Conservation (phyloP, 2,797 vertebrate genomes). For the Mionectes olivaceus region DNA sequence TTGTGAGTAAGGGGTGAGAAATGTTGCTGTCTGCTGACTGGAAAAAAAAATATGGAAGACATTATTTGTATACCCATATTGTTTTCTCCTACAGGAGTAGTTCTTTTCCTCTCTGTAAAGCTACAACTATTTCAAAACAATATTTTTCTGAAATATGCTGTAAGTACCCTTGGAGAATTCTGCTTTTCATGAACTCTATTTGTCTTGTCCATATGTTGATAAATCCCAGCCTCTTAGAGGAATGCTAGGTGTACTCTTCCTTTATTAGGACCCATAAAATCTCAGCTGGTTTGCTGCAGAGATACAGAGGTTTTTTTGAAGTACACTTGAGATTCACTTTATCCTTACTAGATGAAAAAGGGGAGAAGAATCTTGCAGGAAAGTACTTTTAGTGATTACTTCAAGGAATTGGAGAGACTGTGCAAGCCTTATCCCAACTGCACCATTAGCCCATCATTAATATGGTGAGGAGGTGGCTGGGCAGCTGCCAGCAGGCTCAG, state of each 20-base stretch:
- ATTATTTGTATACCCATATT: neutral
- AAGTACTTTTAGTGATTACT: constrained; percentile 5
- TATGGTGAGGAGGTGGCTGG: neutral
- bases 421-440: neutral
- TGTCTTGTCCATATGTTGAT: neutral
- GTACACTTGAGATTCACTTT: constrained; percentile 7
- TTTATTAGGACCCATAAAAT: neutral
- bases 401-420: neutral
- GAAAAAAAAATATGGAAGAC: neutral
- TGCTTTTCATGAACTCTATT: constrained; percentile 26
- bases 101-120: neutral
- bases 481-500: neutral
- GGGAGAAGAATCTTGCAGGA: neutral
- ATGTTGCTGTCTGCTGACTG: neutral
- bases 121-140: neutral
- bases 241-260: neutral
- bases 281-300: constrained; percentile 1
- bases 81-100: neutral
- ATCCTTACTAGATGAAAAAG: constrained; percentile 9
- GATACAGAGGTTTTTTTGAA: neutral
- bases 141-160: constrained; percentile 44
- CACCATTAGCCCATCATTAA: neutral
- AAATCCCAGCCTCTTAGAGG: constrained; percentile 2
- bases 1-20: neutral
- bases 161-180: constrained; percentile 32